phyloP scores from a whole-genome alignment of 2,113 vertebrate species.

The Lepus timidus region DNA sequence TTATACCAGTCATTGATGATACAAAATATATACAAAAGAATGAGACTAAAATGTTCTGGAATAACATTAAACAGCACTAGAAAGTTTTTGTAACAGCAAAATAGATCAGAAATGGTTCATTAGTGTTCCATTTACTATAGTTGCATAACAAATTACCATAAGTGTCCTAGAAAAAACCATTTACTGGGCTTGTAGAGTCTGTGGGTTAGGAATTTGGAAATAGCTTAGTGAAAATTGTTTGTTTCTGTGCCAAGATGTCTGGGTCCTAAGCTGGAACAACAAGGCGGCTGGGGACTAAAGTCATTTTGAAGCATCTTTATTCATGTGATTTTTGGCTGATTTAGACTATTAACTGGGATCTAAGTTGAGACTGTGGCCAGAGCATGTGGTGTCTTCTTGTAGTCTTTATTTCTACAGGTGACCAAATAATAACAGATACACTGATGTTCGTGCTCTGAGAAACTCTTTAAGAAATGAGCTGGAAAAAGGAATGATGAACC shows the following conservation, averaged over 20 bases:
- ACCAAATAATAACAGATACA: background rate
- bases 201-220: background rate
- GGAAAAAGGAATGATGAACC: background rate
- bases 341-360: background rate
- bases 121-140: background rate
- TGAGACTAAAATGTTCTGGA: background rate
- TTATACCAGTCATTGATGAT: background rate
- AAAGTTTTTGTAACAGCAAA: background rate
- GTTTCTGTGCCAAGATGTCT: conserved; percentile 28
- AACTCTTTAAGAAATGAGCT: background rate
- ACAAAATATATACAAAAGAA: background rate
- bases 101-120: conserved; percentile 17
- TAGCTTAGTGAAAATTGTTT: background rate
- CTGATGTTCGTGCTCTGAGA: no score
- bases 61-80: background rate
- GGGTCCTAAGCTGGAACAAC: background rate
- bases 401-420: background rate
- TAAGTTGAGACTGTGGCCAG: background rate
- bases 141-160: conserved; percentile 4
- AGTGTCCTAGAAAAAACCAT: background rate
- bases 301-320: background rate
- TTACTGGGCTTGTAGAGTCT: background rate
- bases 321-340: background rate
- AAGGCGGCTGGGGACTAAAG: background rate
- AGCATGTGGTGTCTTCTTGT: background rate